A percentile compares a stretch with the other conserved stretches of the same genome.
Conservation (phyloP, 64 coral and sea anemone genomes). For the Trachythela sp. region DNA sequence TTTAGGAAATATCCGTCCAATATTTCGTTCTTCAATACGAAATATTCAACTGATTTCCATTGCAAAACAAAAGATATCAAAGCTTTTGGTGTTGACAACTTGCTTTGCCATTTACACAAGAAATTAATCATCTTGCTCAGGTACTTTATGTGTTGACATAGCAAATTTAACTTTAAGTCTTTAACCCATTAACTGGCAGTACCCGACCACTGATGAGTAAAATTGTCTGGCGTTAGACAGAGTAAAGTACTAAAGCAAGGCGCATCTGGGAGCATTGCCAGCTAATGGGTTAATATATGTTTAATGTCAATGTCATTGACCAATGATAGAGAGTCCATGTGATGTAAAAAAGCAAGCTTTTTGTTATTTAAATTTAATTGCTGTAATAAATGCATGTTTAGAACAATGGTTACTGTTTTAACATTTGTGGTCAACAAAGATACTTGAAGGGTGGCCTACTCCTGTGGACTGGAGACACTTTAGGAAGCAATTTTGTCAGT, state of each 20-base stretch:
- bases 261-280: no score
- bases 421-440: constrained; percentile 23
- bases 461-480: constrained; percentile 28
- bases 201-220: no score
- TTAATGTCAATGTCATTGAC: no score
- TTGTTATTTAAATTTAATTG: no score
- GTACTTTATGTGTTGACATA: background rate
- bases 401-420: constrained; percentile 24
- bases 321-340: no score
- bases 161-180: background rate
- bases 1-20: background rate
- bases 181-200: no score
- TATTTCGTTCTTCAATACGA: background rate
- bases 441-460: constrained; percentile 17
- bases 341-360: no score
- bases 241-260: no score
- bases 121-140: background rate
- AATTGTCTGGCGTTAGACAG: no score
- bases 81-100: background rate
- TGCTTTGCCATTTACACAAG: background rate
- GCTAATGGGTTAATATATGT: no score
- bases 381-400: background rate
- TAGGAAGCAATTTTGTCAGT: constrained; percentile 40
- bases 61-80: constrained; percentile 16
- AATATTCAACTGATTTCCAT: background rate